Evolutionary conservation across 2,888 invertebrate genomes (phyloP).

Genomic region (Erebia palarica): DNA sequence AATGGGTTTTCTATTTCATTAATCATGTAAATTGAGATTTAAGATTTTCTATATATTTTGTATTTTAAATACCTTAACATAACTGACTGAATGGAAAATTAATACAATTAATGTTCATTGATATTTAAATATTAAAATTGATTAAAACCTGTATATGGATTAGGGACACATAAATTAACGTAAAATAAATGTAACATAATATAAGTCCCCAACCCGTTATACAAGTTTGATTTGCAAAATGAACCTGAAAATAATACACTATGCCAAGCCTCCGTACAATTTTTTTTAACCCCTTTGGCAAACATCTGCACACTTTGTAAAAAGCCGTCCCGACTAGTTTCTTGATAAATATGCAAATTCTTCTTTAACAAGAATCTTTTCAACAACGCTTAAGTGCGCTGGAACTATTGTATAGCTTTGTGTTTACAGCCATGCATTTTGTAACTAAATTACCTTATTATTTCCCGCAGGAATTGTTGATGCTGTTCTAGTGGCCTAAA

Average conservation of each 20-base stretch:
- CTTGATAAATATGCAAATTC: slow-evolving; percentile 22
- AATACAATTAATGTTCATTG: neutral
- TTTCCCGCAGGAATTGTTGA: neutral
- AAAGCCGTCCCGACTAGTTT: slow-evolving; percentile 10
- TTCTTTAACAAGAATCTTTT: neutral
- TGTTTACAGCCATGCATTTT: neutral
- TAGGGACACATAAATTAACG: too few species aligned
- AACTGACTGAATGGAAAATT: neutral
- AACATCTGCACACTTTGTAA: slow-evolving; percentile 22
- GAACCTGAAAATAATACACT: too few species aligned
- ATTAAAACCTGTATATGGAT: too few species aligned
- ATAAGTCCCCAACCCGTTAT: too few species aligned
- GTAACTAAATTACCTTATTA: neutral
- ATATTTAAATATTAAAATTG: neutral
- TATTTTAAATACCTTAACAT: neutral
- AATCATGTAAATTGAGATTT: slow-evolving; percentile 14
- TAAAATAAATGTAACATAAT: too few species aligned
- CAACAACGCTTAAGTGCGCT: neutral
- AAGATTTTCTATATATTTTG: neutral
- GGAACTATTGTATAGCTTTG: neutral
- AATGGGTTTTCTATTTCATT: slow-evolving; percentile 19
- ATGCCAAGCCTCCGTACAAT: too few species aligned
- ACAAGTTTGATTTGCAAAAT: too few species aligned
- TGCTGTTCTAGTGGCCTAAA: neutral
- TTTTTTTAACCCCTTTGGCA: neutral